Conservation (phyloP, 2,113 vertebrate genomes). For the Panthera leo region DNA sequence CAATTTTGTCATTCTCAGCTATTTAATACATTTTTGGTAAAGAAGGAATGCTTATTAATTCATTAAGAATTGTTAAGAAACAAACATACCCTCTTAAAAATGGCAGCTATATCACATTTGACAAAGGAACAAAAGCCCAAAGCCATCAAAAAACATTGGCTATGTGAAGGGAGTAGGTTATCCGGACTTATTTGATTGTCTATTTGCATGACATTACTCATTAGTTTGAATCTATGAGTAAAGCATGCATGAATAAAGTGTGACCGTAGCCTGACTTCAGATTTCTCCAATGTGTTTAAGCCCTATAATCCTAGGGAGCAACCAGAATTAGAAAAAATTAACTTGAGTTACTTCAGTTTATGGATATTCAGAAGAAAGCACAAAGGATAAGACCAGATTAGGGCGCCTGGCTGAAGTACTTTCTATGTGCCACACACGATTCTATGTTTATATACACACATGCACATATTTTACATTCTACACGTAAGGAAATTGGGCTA, state of each 20-base stretch:
- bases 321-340: constrained; percentile 19
- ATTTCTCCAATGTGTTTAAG: constrained; percentile 14
- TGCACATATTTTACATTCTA: neutral
- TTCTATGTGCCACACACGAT: neutral
- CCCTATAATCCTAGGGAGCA: neutral
- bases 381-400: neutral
- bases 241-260: neutral
- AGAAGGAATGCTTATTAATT: constrained; percentile 22
- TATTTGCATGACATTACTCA: neutral
- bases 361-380: constrained; percentile 8
- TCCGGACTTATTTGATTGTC: neutral
- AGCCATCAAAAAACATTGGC: neutral
- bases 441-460: neutral
- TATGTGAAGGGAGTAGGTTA: neutral
- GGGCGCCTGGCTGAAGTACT: neutral
- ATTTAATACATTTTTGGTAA: constrained; percentile 35
- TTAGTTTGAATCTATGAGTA: neutral
- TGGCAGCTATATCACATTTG: neutral
- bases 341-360: neutral
- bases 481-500: neutral
- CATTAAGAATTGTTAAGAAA: neutral
- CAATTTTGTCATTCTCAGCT: neutral
- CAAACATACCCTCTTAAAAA: neutral
- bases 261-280: neutral
- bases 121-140: neutral